Base-by-base conservation (phyloP, 2,888 invertebrate genomes). In the Crocallis elinguaria region DNA sequence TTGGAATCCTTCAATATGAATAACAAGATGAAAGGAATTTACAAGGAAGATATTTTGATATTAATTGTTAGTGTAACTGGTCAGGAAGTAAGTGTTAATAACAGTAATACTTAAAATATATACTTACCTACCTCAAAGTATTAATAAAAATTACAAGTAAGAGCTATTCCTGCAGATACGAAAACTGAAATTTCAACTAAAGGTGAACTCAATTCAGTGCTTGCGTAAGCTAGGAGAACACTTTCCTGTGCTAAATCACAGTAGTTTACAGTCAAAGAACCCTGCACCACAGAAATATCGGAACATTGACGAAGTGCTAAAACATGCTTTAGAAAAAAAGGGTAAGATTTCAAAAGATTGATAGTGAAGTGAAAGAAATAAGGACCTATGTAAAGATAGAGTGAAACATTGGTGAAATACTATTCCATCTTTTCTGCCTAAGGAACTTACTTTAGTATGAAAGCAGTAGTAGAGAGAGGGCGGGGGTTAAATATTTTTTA, bases 121-220 rank as follows among this genome's bases (percentile, higher is more conserved):
- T 29, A 16, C 13, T 46, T 52, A n/a, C n/a, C n/a, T n/a, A n/a
- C n/a, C n/a, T n/a, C n/a, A n/a, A n/a, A n/a, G n/a, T n/a, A n/a
- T n/a, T n/a, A n/a, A n/a, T n/a, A n/a, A n/a, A n/a, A n/a, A n/a
- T n/a, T n/a, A n/a, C n/a, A n/a, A n/a, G n/a, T n/a, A n/a, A n/a
- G n/a, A n/a, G n/a, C 39, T 16, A 21, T 41, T 21, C 27, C 70
- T 73, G 25, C 48, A 88, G 86, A 64, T 84, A 0, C 65, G 85
- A 23, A 90, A 88, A 77, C 70, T 90, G 25, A 89, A 83, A 55
- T 88, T 89, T 67, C 79, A 78, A 78, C 67, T 90, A 35, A 78
- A 74, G 62, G 41, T 46, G 0, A 70, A 84, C 50, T 50, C 71
- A 14, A 19, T 29, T 0, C 56, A 72, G 25, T 79, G 76, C 48